Base-by-base conservation (phyloP, 2,888 invertebrate species). In the Tetranychus truncatus region DNA sequence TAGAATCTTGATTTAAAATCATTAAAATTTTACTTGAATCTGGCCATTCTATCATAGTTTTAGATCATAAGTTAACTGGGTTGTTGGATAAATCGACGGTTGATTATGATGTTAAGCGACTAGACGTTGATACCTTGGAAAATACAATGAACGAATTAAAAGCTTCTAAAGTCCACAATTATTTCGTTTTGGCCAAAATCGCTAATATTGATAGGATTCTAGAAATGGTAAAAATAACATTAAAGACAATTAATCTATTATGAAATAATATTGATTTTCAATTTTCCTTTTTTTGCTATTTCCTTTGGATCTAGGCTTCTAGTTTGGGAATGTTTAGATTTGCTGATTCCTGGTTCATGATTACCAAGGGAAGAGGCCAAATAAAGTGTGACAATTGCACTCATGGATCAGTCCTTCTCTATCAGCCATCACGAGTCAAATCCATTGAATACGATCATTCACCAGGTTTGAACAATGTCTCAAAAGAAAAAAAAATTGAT, bases 121-220 rank as follows among this genome's bases (percentile, higher is more conserved):
- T 69, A 11, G 21, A n/a, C 11, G 20, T 1, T 21, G 69, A 69
- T 11, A 20, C 9, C 15, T n/a, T 45, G 45, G 72, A 45, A 34
- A 77, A 78, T 3, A 80, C 80, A 69, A 77, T 78, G 85, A 86
- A 76, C 87, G 89, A 81, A 84, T 91, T 75, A 85, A 91, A 34
- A 89, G 91, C 80, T 83, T 80, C 93, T 80, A 92, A 93, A 80
- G 90, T 95, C 69, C 90, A 92, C 44, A 92, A 94, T 81, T 92
- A 90, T 81, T 95, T 95, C 82, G 85, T 95, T 11, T 84, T 94
- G 74, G 92, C 91, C 4, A 88, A 87, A 80, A 83, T 89, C 73
- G 84, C 85, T 73, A 91, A 89, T 7, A 89, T 92, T 74, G 88
- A 87, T 79, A 84, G 85, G 76, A 88, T 89, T 44, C 82, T 91